Percentiles rank a stretch among this genome's conserved stretches.
Conservation (phyloP, 2,113 vertebrate genomes). For the Fulmarus glacialis region DNA sequence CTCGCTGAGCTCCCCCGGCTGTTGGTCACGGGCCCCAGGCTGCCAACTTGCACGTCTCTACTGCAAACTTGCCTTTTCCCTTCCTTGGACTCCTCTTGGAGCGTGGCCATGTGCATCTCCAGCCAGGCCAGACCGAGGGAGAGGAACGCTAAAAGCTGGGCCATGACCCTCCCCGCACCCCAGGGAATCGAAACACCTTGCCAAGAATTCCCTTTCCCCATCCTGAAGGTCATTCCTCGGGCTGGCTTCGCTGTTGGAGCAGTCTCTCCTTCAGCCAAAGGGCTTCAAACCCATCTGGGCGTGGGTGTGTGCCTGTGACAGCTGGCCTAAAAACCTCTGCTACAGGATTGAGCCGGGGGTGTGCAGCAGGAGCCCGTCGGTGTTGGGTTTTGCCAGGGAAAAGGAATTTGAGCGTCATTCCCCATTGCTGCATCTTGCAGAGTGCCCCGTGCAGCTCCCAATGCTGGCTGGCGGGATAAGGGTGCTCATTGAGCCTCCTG, state of each 20-base stretch:
- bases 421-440: too few relatives aligned
- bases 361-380: accelerated
- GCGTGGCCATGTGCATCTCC: background rate
- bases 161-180: background rate
- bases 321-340: background rate
- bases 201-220: background rate
- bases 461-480: accelerated
- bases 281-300: background rate
- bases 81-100: background rate
- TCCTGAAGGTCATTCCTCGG: background rate
- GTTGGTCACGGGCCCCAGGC: accelerated
- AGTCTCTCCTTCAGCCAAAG: background rate
- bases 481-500: background rate
- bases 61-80: background rate
- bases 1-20: background rate
- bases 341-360: background rate
- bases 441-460: accelerated
- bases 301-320: background rate
- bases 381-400: background rate
- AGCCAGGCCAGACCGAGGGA: background rate
- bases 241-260: background rate
- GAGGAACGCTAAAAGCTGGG: background rate
- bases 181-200: background rate
- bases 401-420: background rate
- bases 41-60: background rate